Evolutionary conservation across 2,797 vertebrate species (phyloP), one percentile per base, ranked within the genome.

Genomic region (Erethizon dorsatum): DNA sequence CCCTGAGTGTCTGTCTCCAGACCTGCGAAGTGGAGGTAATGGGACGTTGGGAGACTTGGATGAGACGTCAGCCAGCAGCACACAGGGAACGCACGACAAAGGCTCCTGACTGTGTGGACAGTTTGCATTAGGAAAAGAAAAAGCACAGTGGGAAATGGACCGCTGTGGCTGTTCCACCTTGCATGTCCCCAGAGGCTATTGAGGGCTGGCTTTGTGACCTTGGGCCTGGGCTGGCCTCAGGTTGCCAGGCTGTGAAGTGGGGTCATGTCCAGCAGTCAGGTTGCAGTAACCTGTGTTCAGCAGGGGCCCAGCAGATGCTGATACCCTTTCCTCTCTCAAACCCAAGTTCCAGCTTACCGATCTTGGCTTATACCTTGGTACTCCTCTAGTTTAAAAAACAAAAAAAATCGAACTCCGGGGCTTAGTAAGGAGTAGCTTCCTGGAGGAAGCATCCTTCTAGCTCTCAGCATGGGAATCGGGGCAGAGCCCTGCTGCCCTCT

Each of bases 191-290:
- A 85, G 18, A 90, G 69, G 57, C 28, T 67, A n/a, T 69, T 28
- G 1, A 33, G 65, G 79, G 69, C 50, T 18, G 59, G 20, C 89
- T 52, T 1, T 75, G 8, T 91, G 84, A 83, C 31, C 31, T 37
- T 56, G 80, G 61, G 18, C 3, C 75, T 73, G 1, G 50, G 59
- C 82, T 26, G 82, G 83, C 73, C 59, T 93, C 69, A 41, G 86
- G 88, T 65, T 93, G 56, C 65, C 28, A 31, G 11, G 7, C 73
- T 96, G 52, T 82, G 52, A 88, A 83, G 54, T 95, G 78, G 67
- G 50, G 9, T 77, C 15, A 57, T 59, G 10, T 22, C 11, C 61
- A 77, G 24, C 45, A 56, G n/a, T 82, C 18, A 12, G 67, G 37
- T 56, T 37, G 22, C 56, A 26, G 56, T n/a, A 9, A 3, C 77